These are phyloP conservation scores for Brachyistius frenatus DNA, from an alignment of 2,113 vertebrate species.

Conservation along the genomic window DNA sequence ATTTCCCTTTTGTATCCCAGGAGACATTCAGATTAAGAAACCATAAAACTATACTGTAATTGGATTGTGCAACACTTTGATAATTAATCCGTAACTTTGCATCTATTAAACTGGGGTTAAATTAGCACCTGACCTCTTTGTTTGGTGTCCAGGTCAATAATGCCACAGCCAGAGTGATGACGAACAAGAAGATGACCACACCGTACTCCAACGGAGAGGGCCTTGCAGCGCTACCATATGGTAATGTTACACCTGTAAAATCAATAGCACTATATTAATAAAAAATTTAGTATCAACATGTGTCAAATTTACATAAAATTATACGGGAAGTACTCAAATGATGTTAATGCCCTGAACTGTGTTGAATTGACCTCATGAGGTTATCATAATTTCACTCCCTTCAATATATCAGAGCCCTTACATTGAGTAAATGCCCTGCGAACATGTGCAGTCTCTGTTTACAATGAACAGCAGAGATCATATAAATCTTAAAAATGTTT, in stretches of 20 bases:
- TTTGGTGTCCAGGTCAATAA: constrained; percentile 93
- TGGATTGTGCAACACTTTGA: background rate
- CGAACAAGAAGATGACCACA: constrained; percentile 99
- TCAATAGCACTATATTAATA: background rate
- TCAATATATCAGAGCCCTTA: too few relatives aligned
- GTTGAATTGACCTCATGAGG: background rate
- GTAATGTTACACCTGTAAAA: constrained; percentile 59
- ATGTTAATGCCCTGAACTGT: background rate
- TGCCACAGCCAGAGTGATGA: constrained; percentile 98
- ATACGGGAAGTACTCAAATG: background rate
- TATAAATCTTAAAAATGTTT: background rate
- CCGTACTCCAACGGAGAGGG: constrained; percentile 91
- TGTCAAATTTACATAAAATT: background rate
- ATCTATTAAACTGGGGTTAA: background rate
- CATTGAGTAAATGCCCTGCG: background rate
- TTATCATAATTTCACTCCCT: too few relatives aligned
- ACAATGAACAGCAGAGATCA: constrained; percentile 8
- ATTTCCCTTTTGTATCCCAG: background rate
- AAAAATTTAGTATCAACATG: background rate
- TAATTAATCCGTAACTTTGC: constrained; percentile 19
- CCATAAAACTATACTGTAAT: background rate
- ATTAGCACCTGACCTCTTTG: constrained; percentile 43
- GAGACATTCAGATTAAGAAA: constrained; percentile 8
- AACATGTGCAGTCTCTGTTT: background rate
- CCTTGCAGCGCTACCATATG: constrained; percentile 84